phyloP scores from a whole-genome alignment of 2,797 vertebrate species.

The Sternarchorhynchus goeldii region DNA sequence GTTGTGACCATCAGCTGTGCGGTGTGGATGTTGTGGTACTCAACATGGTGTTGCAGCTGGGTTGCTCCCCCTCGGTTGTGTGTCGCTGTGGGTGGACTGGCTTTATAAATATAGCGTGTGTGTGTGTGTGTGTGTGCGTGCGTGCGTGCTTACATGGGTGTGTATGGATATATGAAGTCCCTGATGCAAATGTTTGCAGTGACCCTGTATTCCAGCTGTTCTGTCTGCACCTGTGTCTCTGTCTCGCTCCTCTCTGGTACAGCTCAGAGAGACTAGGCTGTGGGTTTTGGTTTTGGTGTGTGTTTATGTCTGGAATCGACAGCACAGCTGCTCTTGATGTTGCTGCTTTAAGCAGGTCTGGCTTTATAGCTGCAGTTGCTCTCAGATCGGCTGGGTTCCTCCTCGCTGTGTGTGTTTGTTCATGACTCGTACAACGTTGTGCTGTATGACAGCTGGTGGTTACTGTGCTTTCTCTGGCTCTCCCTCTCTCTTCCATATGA shows the following conservation, averaged over 20 bases:
- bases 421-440: not conserved
- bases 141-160: not conserved
- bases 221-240: not conserved
- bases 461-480: no score
- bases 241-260: no score
- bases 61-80: conserved; percentile 28
- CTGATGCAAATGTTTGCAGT: not conserved
- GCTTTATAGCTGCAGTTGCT: conserved; percentile 36
- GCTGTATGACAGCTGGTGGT: not conserved
- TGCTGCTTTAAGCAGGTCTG: not conserved
- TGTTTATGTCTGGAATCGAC: not conserved
- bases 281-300: not conserved
- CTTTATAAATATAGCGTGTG: conserved; percentile 44
- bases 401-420: conserved; percentile 3
- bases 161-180: not conserved
- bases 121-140: not conserved
- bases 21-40: not conserved
- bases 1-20: no score
- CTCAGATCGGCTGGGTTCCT: not conserved
- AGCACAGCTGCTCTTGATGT: conserved; percentile 23
- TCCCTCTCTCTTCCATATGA: not conserved
- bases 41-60: conserved; percentile 32
- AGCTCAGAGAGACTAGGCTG: not conserved
- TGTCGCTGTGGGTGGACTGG: conserved; percentile 51
- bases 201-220: not conserved